Evolutionary conservation across 2,888 invertebrate species (phyloP), one percentile per base, ranked within the genome.

Genomic region (Stratiomys singularior): DNA sequence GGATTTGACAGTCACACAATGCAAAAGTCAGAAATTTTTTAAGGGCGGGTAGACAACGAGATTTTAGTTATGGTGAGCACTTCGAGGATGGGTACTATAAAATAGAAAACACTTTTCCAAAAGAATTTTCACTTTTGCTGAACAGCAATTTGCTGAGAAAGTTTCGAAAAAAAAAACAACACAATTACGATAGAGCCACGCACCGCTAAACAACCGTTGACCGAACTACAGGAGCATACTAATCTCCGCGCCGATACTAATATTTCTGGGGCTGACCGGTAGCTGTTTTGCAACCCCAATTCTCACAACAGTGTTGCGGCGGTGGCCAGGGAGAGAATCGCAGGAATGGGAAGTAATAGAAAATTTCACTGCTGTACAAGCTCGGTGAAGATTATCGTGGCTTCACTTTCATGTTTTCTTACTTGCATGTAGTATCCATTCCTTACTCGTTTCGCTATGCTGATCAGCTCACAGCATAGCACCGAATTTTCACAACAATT

Each of bases 181-280:
- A 47, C 21, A 1, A 47, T 30, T 69, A 7, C 44, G 69, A 47
- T 44, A 47, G 69, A 46, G 46, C 11, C 47, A 69, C 69, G 47
- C 69, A 69, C 69, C 23, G 25, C 4, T 25, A 46, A 69, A 47
- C 69, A 69, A 23, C 69, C 69, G 47, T 47, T 47, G 47, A 47
- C 69, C 47, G 47, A 69, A 69, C 69, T 46, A 69, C 69, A 44
- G 69, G 30, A 69, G 47, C 69, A 69, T 47, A 69, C 69, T 69
- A 47, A 69, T 25, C 30, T 66, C 47, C 69, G 69, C 69, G 69
- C 46, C 47, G 69, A 21, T 9, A 47, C 47, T 25, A 7, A 9
- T 23, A 30, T 69, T 25, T 21, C 47, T 69, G 69, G 69, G 69
- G 69, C 23, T 69, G 23, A 21, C 47, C 30, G 69, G 21, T 44